Conservation (phyloP, 2,888 invertebrate genomes). For the Tridacna gigas region DNA sequence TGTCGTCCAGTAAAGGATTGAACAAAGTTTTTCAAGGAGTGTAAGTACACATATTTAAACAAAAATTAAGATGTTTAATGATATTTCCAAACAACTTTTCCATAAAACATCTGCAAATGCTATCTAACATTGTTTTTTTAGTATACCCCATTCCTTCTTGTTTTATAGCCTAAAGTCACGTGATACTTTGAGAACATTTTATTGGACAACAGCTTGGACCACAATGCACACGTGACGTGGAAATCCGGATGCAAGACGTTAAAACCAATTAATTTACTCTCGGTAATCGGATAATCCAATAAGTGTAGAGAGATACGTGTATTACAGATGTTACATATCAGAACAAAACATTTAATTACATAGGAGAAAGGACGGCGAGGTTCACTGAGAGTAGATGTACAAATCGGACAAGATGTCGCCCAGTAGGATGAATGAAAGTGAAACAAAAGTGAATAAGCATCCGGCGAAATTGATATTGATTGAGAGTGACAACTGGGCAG, state of each 20-base stretch:
- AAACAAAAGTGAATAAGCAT: conserved; percentile 20
- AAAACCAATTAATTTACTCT: conserved; percentile 14
- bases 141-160: not conserved
- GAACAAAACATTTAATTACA: conserved; percentile 13
- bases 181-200: not conserved
- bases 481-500: conserved; percentile 11
- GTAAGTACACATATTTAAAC: no score
- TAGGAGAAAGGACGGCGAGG: not conserved
- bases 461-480: conserved; percentile 18
- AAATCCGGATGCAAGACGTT: not conserved
- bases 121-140: not conserved
- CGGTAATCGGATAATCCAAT: conserved; percentile 1
- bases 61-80: not conserved
- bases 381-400: not conserved
- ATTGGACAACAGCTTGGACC: not conserved
- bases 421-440: conserved; percentile 1
- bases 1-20: no score
- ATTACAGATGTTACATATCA: conserved; percentile 3
- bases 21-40: no score
- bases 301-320: not conserved
- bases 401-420: conserved; percentile 23
- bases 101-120: not conserved
- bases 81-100: not conserved
- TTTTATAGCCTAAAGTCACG: not conserved
- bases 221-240: conserved; percentile 12